phyloP scores from a whole-genome alignment of 2,113 vertebrate genomes.

The Zosterops borbonicus region DNA sequence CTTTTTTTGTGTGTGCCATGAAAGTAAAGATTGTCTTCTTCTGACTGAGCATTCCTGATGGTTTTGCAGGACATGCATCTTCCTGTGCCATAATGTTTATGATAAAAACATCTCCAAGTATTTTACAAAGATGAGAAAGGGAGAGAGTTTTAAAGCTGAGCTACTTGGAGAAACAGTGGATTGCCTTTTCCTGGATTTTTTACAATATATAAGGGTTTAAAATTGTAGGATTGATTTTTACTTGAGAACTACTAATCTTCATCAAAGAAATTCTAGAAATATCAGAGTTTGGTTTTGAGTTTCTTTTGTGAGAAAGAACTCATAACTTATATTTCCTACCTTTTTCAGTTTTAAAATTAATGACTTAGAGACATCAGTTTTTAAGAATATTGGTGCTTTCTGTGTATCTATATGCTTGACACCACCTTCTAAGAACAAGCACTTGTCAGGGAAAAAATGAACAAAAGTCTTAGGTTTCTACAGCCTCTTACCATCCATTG shows the following conservation, averaged over 20 bases:
- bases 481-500: neutral
- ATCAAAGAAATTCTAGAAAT: neutral
- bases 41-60: neutral
- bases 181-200: neutral
- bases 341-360: neutral
- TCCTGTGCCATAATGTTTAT: fast-evolving
- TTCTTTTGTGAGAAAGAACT: neutral
- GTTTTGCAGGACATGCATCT: neutral
- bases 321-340: neutral
- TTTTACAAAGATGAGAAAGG: neutral
- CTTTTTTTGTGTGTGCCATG: too few species aligned
- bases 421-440: neutral
- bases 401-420: neutral
- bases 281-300: neutral
- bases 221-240: neutral
- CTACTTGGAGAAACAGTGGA: neutral
- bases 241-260: neutral
- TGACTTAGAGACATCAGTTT: neutral
- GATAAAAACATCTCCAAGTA: neutral
- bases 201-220: neutral
- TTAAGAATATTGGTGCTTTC: neutral
- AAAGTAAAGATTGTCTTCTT: neutral
- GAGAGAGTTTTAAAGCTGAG: neutral
- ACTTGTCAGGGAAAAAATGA: neutral
- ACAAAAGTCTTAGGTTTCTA: neutral